Evolutionary conservation across 2,888 invertebrate genomes (phyloP), one percentile per base, ranked within the genome.

Genomic region (Drosophila stalkeri): DNA sequence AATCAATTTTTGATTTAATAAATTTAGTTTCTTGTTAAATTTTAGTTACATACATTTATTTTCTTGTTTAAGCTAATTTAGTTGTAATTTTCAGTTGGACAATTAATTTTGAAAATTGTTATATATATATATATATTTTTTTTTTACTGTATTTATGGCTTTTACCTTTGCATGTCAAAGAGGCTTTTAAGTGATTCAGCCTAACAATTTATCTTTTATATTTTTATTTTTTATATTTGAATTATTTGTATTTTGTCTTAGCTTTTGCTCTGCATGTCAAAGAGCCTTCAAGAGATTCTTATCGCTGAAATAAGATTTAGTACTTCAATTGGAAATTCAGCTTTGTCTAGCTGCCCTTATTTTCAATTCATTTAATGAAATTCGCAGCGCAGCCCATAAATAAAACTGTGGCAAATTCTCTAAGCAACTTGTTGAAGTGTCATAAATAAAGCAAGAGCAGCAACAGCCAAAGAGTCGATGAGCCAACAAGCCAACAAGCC

Each of bases 361-460:
- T 85, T 72, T 27, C 51, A 43, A 68, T 70, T 57, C 57, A 57
- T 49, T 62, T 71, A 77, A 72, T 49, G 62, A 56, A 80, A 68
- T 52, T 64, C 77, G 43, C 33, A 14, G 35, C 33, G 39, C 33
- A 59, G 8, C 66, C 71, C 89, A 84, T 84, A 86, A 84, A 89
- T 84, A 89, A 89, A 86, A 82, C 39, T 86, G 74, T 89, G 89
- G 89, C 83, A 89, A 84, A 89, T 84, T 75, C 89, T 83, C 86
- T 86, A 80, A 89, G 77, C 89, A 89, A 86, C 86, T 73, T 72
- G 84, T 64, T 88, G 80, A 88, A 83, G 82, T 80, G 83, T 82
- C 89, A 83, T 83, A 83, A 84, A 89, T 89, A 86, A 88, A 80
- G 73, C 79, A 52, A 49, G 49, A 27, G 9, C 27, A 47, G 47